phyloP scores from a whole-genome alignment of 2,888 invertebrate species.

The Graphium colonna region DNA sequence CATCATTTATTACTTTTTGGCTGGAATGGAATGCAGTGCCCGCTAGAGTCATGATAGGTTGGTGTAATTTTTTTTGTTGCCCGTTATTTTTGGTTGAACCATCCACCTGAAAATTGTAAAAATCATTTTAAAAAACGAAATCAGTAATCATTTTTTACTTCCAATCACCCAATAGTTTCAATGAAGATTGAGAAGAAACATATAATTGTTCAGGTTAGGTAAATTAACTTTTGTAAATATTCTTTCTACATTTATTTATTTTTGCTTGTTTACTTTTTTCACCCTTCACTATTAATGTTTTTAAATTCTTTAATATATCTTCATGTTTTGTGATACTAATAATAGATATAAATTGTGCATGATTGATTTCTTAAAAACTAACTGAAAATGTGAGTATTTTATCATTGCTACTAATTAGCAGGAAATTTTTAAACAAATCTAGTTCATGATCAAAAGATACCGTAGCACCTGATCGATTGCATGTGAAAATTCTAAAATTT shows the following conservation, averaged over 20 bases:
- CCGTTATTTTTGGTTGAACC: slow-evolving; percentile 28
- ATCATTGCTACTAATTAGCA: neutral
- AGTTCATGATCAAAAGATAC: no score
- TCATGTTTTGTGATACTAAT: slow-evolving; percentile 19
- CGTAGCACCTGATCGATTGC: neutral
- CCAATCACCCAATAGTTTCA: neutral
- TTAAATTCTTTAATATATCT: neutral
- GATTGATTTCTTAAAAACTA: neutral
- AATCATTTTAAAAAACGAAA: neutral
- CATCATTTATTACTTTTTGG: slow-evolving; percentile 98
- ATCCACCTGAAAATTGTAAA: neutral
- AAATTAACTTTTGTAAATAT: neutral
- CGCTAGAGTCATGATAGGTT: slow-evolving; percentile 97
- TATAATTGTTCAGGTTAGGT: neutral
- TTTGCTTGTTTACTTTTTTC: slow-evolving; percentile 5
- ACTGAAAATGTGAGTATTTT: neutral
- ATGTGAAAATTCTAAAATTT: neutral
- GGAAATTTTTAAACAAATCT: neutral
- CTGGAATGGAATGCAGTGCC: slow-evolving; percentile 98
- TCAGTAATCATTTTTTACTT: slow-evolving; percentile 5
- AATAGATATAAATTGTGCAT: neutral
- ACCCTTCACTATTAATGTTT: slow-evolving; percentile 7
- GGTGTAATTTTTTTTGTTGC: slow-evolving; percentile 65
- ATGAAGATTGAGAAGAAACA: neutral
- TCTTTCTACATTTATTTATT: neutral